Conservation (phyloP, 2,888 invertebrate genomes). For the Cheiracanthium punctorium region DNA sequence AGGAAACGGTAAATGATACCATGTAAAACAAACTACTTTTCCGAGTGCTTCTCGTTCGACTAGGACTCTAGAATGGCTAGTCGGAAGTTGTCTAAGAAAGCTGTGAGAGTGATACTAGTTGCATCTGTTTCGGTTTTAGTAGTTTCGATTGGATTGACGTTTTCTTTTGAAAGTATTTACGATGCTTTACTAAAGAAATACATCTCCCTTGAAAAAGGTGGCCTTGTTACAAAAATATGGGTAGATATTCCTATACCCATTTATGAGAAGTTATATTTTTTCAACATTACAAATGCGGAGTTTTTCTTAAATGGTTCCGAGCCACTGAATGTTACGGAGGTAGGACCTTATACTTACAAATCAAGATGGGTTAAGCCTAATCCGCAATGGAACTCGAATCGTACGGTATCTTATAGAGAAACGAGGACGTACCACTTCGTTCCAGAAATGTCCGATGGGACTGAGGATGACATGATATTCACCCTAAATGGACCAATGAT, state of each 20-base stretch:
- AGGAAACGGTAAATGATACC: too few species aligned
- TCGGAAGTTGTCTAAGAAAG: not conserved
- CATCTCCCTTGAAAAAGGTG: constrained; percentile 35
- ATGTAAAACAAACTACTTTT: too few species aligned
- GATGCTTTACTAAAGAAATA: constrained; percentile 28
- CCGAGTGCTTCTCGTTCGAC: too few species aligned
- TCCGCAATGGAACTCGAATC: constrained; percentile 73
- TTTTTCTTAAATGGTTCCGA: constrained; percentile 31
- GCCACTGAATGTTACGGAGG: constrained; percentile 58
- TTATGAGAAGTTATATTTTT: constrained; percentile 65
- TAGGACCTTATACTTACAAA: constrained; percentile 68
- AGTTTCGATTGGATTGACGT: not conserved
- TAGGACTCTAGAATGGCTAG: constrained; percentile 17
- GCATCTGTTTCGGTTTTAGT: not conserved
- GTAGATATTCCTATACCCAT: constrained; percentile 68
- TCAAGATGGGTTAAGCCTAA: constrained; percentile 72
- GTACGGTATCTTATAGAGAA: constrained; percentile 73
- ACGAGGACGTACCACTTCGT: constrained; percentile 72
- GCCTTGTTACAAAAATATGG: constrained; percentile 58
- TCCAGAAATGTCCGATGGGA: constrained; percentile 72
- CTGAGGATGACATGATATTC: constrained; percentile 72
- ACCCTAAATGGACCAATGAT: constrained; percentile 73
- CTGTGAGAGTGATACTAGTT: constrained; percentile 27
- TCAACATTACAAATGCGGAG: constrained; percentile 67
- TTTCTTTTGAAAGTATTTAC: constrained; percentile 37